Percentiles rank a stretch among this genome's conserved stretches.
phyloP scores from a whole-genome alignment of 2,888 invertebrate genomes.

The Hypolimnas misippus region DNA sequence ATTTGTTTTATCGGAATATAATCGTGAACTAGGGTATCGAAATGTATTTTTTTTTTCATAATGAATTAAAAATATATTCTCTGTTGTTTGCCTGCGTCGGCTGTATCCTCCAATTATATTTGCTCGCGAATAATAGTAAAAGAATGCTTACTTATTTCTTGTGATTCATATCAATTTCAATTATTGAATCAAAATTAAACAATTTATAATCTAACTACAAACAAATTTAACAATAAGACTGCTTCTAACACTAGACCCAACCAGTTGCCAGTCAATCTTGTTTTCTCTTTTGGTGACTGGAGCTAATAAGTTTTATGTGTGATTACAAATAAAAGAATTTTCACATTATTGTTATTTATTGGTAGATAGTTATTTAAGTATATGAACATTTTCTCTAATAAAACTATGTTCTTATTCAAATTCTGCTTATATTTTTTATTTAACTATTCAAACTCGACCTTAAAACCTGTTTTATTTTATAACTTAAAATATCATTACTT shows the following conservation, averaged over 20 bases:
- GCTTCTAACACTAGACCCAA: background rate
- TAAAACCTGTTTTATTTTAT: background rate
- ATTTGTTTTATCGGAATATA: too few species aligned
- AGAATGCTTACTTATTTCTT: too few species aligned
- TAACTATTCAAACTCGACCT: background rate
- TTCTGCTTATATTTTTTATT: slow-evolving; percentile 37
- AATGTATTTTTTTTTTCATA: too few species aligned
- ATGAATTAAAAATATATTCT: too few species aligned
- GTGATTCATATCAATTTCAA: background rate
- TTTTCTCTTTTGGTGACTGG: slow-evolving; percentile 25
- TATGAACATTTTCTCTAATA: slow-evolving; percentile 72
- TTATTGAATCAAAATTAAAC: background rate
- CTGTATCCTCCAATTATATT: too few species aligned
- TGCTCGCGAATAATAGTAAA: too few species aligned
- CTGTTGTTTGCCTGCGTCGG: too few species aligned
- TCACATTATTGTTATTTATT: slow-evolving; percentile 75
- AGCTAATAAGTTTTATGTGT: slow-evolving; percentile 32
- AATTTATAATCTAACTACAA: background rate
- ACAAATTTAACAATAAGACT: background rate
- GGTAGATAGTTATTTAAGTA: slow-evolving; percentile 75
- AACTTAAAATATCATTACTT: too few species aligned
- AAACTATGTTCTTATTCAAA: slow-evolving; percentile 70
- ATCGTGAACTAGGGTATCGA: too few species aligned
- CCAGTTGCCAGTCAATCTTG: slow-evolving; percentile 8
- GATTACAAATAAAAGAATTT: slow-evolving; percentile 55